Conservation (phyloP, 1,140 invertebrate species). For the Pemphigus obesinymphae region DNA sequence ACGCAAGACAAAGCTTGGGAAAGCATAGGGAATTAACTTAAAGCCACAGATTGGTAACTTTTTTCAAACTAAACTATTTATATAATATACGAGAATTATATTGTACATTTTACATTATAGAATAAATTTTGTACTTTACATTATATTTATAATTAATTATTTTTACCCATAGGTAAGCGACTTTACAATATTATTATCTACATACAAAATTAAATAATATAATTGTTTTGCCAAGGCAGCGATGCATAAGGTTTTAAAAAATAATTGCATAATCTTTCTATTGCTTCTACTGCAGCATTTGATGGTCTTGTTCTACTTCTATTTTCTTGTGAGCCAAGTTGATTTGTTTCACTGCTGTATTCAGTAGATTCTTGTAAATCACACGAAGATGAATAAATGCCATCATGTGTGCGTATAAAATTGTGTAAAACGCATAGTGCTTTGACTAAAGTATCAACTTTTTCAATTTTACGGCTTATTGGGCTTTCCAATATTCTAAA, state of each 20-base stretch:
- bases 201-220: background rate
- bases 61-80: background rate
- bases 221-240: background rate
- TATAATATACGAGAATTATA: background rate
- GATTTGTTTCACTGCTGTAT: background rate
- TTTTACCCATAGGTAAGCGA: too few relatives aligned
- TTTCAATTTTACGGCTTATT: too few relatives aligned
- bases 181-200: background rate
- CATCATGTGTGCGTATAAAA: background rate
- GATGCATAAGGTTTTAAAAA: slow-evolving; percentile 4
- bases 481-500: too few relatives aligned
- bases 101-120: too few relatives aligned
- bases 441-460: too few relatives aligned
- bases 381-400: background rate
- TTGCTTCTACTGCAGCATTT: background rate
- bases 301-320: background rate
- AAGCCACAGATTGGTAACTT: background rate
- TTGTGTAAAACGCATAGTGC: too few relatives aligned
- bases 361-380: background rate
- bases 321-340: background rate
- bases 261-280: background rate
- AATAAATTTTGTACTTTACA: background rate
- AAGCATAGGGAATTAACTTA: background rate
- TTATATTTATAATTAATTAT: too few relatives aligned
- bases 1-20: background rate